Evolutionary conservation across 2,113 vertebrate genomes (phyloP), one percentile per base, ranked within the genome.

Genomic region (Elgaria multicarinata): DNA sequence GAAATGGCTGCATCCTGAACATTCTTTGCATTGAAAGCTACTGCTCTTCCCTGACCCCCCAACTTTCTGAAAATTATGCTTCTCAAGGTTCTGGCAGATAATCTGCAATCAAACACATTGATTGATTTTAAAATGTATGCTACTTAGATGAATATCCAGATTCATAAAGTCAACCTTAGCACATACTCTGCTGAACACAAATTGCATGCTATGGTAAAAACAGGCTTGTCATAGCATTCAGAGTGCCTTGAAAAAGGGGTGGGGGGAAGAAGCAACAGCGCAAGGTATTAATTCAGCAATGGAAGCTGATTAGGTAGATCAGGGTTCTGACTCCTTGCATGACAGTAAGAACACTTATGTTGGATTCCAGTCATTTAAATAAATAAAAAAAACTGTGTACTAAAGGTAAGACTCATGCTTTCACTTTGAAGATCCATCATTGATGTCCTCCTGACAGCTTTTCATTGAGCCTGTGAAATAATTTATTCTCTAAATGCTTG

Each of bases 101-200:
- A 33, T 67, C 77, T 80, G 18, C 8, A 66, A 92, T 92, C 93
- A 79, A 87, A 36, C 33, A 44, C 93, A 44, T 90, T 72, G 93
- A 89, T 88, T 83, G 85, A 64, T 91, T 87, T 72, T 80, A 80
- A 67, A 78, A 44, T 78, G 1, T 18, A 13, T 42, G 75, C 4
- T 80, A 44, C 42, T 94, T 91, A 87, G 86, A 82, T 91, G 94
- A 91, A 87, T 95, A 95, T 95, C 95, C 89, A 94, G 87, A 87
- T 69, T 89, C 90, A 90, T 91, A 94, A 92, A 94, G 89, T 94
- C 87, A 92, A 85, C 89, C 74, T 93, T 90, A 93, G 86, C 92
- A 93, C 88, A 81, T 94, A 89, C 76, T 44, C 93, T 87, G 14
- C 28, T 46, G 87, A 89, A 86, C 83, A 4, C 86, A 87, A 92